A percentile compares a stretch with the other conserved stretches of the same genome.
These are phyloP conservation scores for Rhyacophila brunnea DNA, from an alignment of 1,140 invertebrate species.

Conservation along the genomic window DNA sequence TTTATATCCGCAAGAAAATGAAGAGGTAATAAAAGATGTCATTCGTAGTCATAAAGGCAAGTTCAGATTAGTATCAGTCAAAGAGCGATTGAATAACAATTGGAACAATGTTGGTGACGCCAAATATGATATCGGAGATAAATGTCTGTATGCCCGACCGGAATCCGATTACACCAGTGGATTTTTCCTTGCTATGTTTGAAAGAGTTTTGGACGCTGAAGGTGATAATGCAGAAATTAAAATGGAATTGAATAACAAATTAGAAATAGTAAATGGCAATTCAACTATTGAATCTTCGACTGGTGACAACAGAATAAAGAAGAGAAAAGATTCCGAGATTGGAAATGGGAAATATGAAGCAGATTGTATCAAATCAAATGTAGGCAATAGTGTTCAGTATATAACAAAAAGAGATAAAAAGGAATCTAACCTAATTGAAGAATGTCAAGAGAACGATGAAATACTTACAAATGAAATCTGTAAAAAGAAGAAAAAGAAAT, in stretches of 20 bases:
- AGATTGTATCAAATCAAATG: background rate
- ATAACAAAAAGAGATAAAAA: background rate
- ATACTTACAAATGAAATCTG: background rate
- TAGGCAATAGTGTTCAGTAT: background rate
- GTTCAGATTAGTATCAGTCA: conserved; percentile 63
- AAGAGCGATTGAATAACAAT: conserved; percentile 57
- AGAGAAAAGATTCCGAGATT: background rate
- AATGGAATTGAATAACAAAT: background rate
- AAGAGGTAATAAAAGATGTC: conserved; percentile 76
- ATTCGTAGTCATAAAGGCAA: conserved; percentile 55
- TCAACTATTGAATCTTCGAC: background rate
- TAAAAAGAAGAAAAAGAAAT: background rate
- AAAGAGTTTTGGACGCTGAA: conserved; percentile 49
- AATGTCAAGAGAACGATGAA: too few relatives aligned
- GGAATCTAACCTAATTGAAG: background rate
- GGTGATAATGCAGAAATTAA: background rate
- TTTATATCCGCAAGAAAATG: conserved; percentile 86
- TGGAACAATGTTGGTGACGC: conserved; percentile 69
- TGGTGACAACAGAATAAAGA: background rate
- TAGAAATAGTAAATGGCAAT: too few relatives aligned
- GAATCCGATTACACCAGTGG: conserved; percentile 82
- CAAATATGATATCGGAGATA: conserved; percentile 64
- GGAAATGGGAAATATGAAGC: background rate
- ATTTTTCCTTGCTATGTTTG: conserved; percentile 92
- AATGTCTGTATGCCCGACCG: conserved; percentile 76